Percentiles rank a stretch among this genome's conserved stretches.
phyloP scores from a whole-genome alignment of 2,113 vertebrate species.

The Aleadryas rufinucha region DNA sequence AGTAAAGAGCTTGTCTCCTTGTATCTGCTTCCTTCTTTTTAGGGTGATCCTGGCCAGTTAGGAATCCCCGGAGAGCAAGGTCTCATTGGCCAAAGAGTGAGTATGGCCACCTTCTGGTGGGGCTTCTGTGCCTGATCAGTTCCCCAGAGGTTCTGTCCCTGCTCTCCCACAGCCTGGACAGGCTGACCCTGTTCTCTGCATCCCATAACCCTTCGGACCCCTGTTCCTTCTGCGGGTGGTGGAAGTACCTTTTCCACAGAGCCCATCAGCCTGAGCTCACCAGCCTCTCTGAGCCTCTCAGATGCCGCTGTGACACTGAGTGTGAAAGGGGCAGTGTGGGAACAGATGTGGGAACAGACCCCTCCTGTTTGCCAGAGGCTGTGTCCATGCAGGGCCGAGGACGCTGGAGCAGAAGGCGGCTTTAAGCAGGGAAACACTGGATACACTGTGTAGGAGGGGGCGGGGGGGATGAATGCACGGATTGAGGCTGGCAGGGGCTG shows the following conservation, averaged over 20 bases:
- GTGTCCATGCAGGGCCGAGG: not conserved
- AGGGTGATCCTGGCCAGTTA: conserved; percentile 84
- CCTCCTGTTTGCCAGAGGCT: not conserved
- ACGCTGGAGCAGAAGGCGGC: not conserved
- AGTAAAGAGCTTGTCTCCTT: not conserved
- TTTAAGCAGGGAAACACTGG: not conserved
- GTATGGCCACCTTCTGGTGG: not conserved
- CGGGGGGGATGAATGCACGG: not conserved
- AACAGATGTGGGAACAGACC: conserved; percentile 8
- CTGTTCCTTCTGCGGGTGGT: not conserved
- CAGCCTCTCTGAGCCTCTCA: not conserved
- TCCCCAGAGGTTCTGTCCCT: not conserved
- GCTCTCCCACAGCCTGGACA: not conserved
- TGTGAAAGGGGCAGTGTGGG: not conserved
- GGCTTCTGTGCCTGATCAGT: not conserved
- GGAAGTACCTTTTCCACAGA: not conserved
- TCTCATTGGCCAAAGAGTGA: conserved; percentile 86
- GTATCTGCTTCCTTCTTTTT: not conserved
- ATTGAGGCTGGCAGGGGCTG: not conserved
- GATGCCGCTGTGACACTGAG: rapidly evolving
- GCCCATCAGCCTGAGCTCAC: not conserved
- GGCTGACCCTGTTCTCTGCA: not conserved
- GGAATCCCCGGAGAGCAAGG: conserved; percentile 88
- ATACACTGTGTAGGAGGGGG: not conserved
- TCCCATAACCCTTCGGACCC: rapidly evolving